A percentile compares a stretch with the other conserved stretches of the same genome.
These are phyloP conservation scores for Paralvinella palmiformis DNA, from an alignment of 1,140 invertebrate species.

Conservation along the genomic window DNA sequence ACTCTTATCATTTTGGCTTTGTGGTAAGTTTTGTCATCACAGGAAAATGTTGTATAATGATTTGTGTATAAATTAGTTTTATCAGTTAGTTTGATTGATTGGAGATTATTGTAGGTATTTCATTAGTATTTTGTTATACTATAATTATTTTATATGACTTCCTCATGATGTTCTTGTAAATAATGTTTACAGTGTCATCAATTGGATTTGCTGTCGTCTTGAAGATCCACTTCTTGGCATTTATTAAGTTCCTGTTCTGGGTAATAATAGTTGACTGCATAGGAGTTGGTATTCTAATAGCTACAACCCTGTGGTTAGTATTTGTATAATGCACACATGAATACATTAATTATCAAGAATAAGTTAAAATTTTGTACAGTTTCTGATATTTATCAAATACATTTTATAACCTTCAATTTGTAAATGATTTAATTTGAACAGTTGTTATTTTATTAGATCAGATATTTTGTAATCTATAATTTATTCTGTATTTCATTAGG, in stretches of 20 bases:
- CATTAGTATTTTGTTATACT: constrained; percentile 24
- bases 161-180: no score
- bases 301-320: constrained; percentile 76
- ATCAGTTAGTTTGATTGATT: constrained; percentile 4
- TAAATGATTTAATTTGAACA: background rate
- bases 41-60: no score
- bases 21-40: constrained; percentile 60
- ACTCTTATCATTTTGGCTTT: constrained; percentile 77
- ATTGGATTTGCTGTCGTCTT: constrained; percentile 81
- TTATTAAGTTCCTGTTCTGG: constrained; percentile 83
- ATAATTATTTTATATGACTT: no score
- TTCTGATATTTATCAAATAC: no score
- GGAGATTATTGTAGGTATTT: background rate
- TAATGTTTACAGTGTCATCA: constrained; percentile 71
- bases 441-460: no score
- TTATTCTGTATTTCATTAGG: constrained; percentile 56
- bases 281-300: constrained; percentile 75
- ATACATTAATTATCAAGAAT: no score
- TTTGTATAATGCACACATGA: no score
- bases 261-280: constrained; percentile 94
- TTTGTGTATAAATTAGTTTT: no score
- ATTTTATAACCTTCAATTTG: background rate
- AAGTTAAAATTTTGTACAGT: no score
- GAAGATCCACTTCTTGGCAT: constrained; percentile 66
- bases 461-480: background rate